Evolutionary conservation across 2,888 invertebrate genomes (phyloP), one percentile per base, ranked within the genome.

Genomic region (Mimumesa dahlbomi): DNA sequence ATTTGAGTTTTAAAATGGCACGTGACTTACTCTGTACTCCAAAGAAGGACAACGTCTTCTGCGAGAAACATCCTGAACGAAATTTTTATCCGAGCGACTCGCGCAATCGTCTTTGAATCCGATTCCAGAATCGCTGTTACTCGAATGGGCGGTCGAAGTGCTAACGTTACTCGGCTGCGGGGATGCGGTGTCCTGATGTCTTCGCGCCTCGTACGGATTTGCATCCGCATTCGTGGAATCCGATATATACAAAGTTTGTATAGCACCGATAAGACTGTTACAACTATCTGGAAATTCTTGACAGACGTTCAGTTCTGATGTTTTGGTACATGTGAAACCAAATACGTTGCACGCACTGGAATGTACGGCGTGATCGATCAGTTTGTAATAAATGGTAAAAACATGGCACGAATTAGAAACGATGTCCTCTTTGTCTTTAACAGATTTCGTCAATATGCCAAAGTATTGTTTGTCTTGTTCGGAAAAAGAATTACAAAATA

Each of bases 121-220:
- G 68, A 98, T 97, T 0, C 98, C 98, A 1, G 97, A 98, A 88
- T 98, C 98, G 61, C 97, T 97, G 88, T 97, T 98, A 81, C 97
- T 97, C 0, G 97, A 97, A 16, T 96, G 95, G 0, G 94, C 94
- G 0, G 94, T 94, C 6, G 94, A 92, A 78, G 95, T 95, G 83
- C 95, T 95, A 69, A 95, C 93, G 83, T 94, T 94, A 86, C 96
- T 96, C 0, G 96, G 96, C 79, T 96, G 96, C 0, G 96, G 96
- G 0, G 96, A 96, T 82, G 87, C 84, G 1, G 87, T 75, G 14
- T 86, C 86, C 11, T 83, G 70, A 45, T 83, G 84, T 29, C 83
- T 76, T 11, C 85, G 73, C 29, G 67, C 77, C 34, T 86, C 85
- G 45, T 83, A 87, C 0, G 82, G 65, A 71, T 77, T 79, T 5